These are phyloP conservation scores for Remorina albescens DNA, from an alignment of 2,797 vertebrate species.

Conservation along the genomic window DNA sequence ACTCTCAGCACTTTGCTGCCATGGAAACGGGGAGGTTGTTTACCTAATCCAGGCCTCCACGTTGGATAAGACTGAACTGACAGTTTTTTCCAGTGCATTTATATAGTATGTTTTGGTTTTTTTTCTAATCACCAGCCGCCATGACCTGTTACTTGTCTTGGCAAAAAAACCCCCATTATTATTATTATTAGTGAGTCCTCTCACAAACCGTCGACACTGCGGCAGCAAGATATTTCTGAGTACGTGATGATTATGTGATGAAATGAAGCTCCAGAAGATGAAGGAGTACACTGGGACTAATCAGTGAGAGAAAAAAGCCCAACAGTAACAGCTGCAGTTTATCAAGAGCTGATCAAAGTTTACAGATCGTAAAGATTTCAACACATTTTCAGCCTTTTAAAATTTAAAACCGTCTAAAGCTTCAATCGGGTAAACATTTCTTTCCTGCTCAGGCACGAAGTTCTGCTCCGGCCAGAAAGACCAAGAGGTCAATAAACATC, in stretches of 20 bases:
- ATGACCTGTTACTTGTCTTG: too few species aligned
- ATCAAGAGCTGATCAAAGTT: neutral
- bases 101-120: neutral
- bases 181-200: too few species aligned
- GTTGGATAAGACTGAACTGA: neutral
- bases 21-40: constrained; percentile 42
- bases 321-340: neutral
- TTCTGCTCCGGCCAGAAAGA: constrained; percentile 4
- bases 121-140: too few species aligned
- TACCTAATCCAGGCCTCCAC: neutral
- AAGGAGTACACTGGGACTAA: too few species aligned
- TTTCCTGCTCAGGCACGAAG: neutral
- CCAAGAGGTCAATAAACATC: constrained; percentile 18
- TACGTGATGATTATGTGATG: too few species aligned
- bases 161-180: too few species aligned
- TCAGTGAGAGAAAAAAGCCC: too few species aligned
- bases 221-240: too few species aligned
- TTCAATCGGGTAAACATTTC: too few species aligned
- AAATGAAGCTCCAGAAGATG: too few species aligned
- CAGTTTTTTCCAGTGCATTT: constrained; percentile 3
- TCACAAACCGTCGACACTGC: too few species aligned
- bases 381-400: neutral
- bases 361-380: neutral
- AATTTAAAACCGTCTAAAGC: too few species aligned
- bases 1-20: constrained; percentile 42